phyloP scores from a whole-genome alignment of 2,797 vertebrate genomes.

The Pangasius macronema region DNA sequence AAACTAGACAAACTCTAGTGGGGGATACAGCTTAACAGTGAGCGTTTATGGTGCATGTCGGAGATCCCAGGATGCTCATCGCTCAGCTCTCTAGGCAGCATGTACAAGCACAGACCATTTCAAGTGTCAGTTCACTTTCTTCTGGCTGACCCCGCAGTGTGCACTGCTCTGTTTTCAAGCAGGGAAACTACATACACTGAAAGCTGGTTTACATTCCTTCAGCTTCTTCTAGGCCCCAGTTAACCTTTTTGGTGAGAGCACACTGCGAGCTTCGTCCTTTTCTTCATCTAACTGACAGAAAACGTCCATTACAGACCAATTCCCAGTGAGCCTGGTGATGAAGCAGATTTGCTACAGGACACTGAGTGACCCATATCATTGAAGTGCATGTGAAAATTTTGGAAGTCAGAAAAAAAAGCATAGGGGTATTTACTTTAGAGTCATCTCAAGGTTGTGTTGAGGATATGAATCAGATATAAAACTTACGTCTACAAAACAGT shows the following conservation, averaged over 20 bases:
- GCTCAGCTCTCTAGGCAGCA: conserved; percentile 41
- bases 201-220: conserved; percentile 24
- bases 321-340: background rate
- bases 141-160: conserved; percentile 26
- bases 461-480: background rate
- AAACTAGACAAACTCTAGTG: conserved; percentile 3
- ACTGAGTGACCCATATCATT: background rate
- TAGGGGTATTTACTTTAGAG: background rate
- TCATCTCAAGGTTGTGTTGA: too few species aligned
- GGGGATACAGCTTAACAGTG: conserved; percentile 45
- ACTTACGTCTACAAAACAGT: background rate
- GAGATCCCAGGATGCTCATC: conserved; percentile 45
- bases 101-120: conserved; percentile 46
- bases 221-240: background rate
- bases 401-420: background rate
- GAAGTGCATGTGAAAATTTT: background rate
- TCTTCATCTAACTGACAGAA: background rate
- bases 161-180: conserved; percentile 18
- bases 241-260: background rate
- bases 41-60: conserved; percentile 45
- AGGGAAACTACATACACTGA: conserved; percentile 41
- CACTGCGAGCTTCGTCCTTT: background rate
- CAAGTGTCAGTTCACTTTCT: conserved; percentile 44
- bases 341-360: conserved; percentile 13
- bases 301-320: background rate